Conservation (phyloP, 2,797 vertebrate species). For the Gymnoscopelus braueri region DNA sequence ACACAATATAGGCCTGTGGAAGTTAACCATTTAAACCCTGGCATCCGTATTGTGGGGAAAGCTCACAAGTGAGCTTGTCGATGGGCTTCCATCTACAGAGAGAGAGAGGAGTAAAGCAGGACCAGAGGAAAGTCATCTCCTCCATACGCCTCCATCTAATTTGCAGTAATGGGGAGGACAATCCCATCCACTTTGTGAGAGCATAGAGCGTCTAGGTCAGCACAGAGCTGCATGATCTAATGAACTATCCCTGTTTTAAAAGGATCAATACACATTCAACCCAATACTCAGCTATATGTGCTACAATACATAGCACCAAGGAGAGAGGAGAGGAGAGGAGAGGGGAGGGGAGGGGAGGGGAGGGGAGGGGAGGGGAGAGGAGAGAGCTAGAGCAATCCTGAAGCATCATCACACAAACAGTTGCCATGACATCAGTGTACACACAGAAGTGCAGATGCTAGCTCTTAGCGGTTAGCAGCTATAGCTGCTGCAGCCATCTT, state of each 20-base stretch:
- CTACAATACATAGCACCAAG: constrained; percentile 8
- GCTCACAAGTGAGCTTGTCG: too few species aligned
- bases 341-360: background rate
- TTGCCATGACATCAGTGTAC: constrained; percentile 71
- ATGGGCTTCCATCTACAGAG: constrained; percentile 13
- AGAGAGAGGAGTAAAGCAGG: background rate
- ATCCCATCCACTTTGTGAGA: constrained; percentile 37
- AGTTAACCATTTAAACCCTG: too few species aligned
- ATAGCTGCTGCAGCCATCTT: constrained; percentile 71
- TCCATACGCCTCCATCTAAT: constrained; percentile 51
- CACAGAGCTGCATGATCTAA: constrained; percentile 69
- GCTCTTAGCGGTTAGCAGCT: constrained; percentile 6
- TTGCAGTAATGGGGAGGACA: constrained; percentile 46
- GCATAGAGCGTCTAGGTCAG: constrained; percentile 64
- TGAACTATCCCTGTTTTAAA: constrained; percentile 64
- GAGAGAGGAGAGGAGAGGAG: background rate
- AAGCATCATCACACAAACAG: constrained; percentile 46
- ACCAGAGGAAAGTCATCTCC: constrained; percentile 2
- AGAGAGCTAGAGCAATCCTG: constrained; percentile 33
- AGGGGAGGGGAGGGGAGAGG: background rate
- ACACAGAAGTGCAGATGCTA: constrained; percentile 22
- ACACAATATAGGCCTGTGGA: too few species aligned
- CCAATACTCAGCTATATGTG: constrained; percentile 53
- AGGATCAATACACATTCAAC: constrained; percentile 69
- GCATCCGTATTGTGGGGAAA: too few species aligned